A percentile compares a stretch with the other conserved stretches of the same genome.
phyloP scores from a whole-genome alignment of 2,888 invertebrate species.

The Alsophila aescularia region DNA sequence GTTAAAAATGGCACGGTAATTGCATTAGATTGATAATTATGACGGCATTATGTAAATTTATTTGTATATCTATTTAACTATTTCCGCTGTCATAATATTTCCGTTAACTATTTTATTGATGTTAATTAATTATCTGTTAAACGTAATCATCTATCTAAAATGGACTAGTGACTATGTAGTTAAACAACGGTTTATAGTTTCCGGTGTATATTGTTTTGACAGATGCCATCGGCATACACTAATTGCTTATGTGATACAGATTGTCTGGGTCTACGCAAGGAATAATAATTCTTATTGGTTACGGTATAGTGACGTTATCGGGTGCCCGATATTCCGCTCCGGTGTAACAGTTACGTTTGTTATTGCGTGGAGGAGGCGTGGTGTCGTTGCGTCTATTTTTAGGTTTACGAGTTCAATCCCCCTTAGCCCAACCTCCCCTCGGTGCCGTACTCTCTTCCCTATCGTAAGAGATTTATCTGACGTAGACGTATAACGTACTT shows the following conservation, averaged over 20 bases:
- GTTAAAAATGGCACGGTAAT: conserved; percentile 11
- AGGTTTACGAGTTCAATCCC: conserved; percentile 79
- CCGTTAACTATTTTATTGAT: conserved; percentile 13
- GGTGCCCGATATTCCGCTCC: conserved; percentile 35
- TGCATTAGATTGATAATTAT: conserved; percentile 1
- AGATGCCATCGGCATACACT: conserved; percentile 58
- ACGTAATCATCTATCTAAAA: conserved; percentile 32
- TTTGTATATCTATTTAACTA: conserved; percentile 3
- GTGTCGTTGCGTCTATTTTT: conserved; percentile 75
- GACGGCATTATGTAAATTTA: conserved; percentile 4
- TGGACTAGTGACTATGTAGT: conserved; percentile 51
- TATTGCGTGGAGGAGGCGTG: conserved; percentile 49
- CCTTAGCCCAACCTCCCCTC: conserved; percentile 54
- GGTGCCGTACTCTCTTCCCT: conserved; percentile 37
- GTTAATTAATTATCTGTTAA: conserved; percentile 32
- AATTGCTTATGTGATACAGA: conserved; percentile 32
- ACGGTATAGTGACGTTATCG: conserved; percentile 36
- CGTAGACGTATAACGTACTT: conserved; percentile 33
- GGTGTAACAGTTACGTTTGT: conserved; percentile 41
- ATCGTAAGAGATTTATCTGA: conserved; percentile 42
- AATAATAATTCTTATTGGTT: conserved; percentile 46
- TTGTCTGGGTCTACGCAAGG: conserved; percentile 29
- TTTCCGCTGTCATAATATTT: conserved; percentile 4
- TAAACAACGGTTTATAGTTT: conserved; percentile 69
- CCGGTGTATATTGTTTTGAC: conserved; percentile 73